Conservation (phyloP, 2,888 invertebrate species). For the Hipparchia sbordonii region DNA sequence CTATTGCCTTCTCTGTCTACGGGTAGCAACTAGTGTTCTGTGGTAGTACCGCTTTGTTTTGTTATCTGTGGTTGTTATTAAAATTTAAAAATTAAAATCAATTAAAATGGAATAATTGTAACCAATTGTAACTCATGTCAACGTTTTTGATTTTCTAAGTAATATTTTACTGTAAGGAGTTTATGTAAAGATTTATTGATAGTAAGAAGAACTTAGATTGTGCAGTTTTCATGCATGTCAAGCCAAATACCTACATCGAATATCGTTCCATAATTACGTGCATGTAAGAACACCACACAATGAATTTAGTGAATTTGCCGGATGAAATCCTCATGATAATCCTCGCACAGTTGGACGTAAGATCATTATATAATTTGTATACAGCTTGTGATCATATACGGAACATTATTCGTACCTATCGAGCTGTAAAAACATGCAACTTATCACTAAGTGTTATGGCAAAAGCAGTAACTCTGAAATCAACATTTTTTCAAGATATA, state of each 20-base stretch:
- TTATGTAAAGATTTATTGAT: too few species aligned
- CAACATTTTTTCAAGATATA: conserved; percentile 57
- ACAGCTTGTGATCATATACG: conserved; percentile 52
- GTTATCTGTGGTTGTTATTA: too few species aligned
- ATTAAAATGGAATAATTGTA: too few species aligned
- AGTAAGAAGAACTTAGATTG: too few species aligned
- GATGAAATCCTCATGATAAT: conserved; percentile 68
- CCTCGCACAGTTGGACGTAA: conserved; percentile 55
- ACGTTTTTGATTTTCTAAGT: too few species aligned
- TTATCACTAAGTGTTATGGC: conserved; percentile 58
- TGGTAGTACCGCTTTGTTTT: too few species aligned
- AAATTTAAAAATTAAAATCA: too few species aligned
- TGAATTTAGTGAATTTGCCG: conserved; percentile 51
- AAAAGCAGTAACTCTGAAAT: conserved; percentile 55
- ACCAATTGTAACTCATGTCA: too few species aligned
- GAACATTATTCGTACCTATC: conserved; percentile 50
- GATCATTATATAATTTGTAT: conserved; percentile 54
- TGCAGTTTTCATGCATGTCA: too few species aligned
- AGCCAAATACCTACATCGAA: neutral
- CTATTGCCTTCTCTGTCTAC: too few species aligned
- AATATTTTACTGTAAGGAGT: too few species aligned
- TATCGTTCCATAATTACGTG: neutral
- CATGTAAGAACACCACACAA: conserved; percentile 12
- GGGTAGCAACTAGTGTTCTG: too few species aligned
- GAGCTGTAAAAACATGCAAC: conserved; percentile 53